phyloP scores from a whole-genome alignment of 2,888 invertebrate species.

The Pocota personata region DNA sequence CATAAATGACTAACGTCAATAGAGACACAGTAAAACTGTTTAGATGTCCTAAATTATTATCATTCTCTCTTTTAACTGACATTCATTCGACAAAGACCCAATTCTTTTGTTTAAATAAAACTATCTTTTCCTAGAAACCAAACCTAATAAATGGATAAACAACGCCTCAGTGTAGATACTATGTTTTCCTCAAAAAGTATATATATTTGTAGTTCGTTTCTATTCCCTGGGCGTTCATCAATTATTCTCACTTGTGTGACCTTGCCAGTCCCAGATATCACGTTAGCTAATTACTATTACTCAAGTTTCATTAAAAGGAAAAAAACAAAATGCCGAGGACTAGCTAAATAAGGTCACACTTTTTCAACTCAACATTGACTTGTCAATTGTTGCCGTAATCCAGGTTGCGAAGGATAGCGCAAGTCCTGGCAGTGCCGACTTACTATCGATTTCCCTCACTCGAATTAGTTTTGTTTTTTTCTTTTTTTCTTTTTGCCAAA shows the following conservation, averaged over 20 bases:
- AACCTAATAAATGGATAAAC: conserved; percentile 24
- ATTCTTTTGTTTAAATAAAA: background rate
- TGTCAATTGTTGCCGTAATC: conserved; percentile 17
- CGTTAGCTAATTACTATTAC: conserved; percentile 36
- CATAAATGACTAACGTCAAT: background rate
- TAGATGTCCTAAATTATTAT: background rate
- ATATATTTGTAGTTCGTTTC: background rate
- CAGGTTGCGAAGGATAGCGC: background rate
- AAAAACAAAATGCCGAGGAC: background rate
- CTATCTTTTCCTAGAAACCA: background rate
- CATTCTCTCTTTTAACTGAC: background rate
- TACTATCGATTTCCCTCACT: conserved; percentile 34
- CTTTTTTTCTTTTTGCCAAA: too few species aligned
- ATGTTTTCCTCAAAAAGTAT: background rate
- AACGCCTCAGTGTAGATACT: conserved; percentile 7
- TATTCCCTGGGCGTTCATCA: conserved; percentile 9
- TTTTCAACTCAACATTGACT: conserved; percentile 22
- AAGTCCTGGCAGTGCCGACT: conserved; percentile 14
- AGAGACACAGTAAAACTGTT: background rate
- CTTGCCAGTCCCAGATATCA: conserved; percentile 20
- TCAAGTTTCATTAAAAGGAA: conserved; percentile 18
- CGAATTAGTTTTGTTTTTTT: background rate
- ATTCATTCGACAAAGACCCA: background rate
- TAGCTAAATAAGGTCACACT: conserved; percentile 20
- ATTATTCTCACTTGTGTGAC: conserved; percentile 12